Base-by-base conservation (phyloP, 2,797 vertebrate species). In the Otolemur crassicaudatus region DNA sequence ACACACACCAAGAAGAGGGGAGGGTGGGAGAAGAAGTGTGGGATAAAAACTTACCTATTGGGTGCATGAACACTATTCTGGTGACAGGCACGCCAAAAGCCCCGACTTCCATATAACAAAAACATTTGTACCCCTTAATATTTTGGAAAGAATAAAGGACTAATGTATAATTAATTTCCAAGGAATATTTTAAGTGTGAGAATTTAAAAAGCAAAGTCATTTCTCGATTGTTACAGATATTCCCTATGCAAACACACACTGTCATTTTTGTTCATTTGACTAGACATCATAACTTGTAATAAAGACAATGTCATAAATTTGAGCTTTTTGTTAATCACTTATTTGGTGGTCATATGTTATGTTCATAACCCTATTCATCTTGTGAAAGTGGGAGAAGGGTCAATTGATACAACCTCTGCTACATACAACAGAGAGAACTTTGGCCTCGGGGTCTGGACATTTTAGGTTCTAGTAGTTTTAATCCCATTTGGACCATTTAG, bases 81-180 rank as follows among this genome's bases (percentile, higher is more conserved):
- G 17, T 67, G 65, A 67, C 65, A 67, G 65, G 31, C 31, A 67
- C 65, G n/a, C 31, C 65, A n/a, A 67, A 67, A 67, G 31, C 65
- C 65, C 7, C 7, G 31, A n/a, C 65, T 67, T 67, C 65, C 65
- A 20, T n/a, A 31, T n/a, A n/a, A 67, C 31, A 34, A 67, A 67
- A 67, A 34, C 17, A 67, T 67, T n/a, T 67, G 65, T 34, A n/a
- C 31, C 31, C 65, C 65, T 67, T 67, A 67, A 67, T 67, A 67
- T 67, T 65, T 31, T 65, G 13, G 29, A 25, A 25, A 31, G n/a
- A 34, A 53, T 53, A 67, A 67, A 94, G 49, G n/a, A 79, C 23
- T 80, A 7, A 37, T 83, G 5, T 87, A 58, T 88, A 46, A 79
- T 72, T 80, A 76, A 31, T 95, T 88, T 94, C 43, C 27, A 79